A percentile compares a stretch with the other conserved stretches of the same genome.
phyloP scores from a whole-genome alignment of 2,113 vertebrate species.

The Oncorhynchus keta region DNA sequence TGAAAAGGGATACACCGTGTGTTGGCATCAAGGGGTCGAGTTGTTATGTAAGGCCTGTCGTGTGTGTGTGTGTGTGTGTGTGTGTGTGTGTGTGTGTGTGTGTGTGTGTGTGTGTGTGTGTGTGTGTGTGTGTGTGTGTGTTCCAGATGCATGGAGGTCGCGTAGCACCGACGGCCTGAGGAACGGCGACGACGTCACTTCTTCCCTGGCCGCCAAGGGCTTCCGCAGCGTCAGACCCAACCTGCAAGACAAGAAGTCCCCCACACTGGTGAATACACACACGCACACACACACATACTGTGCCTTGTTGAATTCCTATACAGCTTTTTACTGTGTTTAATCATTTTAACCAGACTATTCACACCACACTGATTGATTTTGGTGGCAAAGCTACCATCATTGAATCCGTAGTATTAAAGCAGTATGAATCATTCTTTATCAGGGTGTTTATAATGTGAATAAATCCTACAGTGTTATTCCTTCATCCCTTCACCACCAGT shows the following conservation, averaged over 20 bases:
- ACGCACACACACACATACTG: background rate
- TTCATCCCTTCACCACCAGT: too few relatives aligned
- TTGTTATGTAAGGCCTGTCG: too few relatives aligned
- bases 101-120: too few relatives aligned
- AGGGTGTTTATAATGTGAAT: too few relatives aligned
- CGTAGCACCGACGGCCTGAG: constrained; percentile 81
- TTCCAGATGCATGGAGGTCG: constrained; percentile 87
- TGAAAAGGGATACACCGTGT: background rate
- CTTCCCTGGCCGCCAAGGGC: constrained; percentile 94
- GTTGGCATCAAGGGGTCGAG: too few relatives aligned
- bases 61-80: too few relatives aligned
- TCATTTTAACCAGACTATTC: background rate
- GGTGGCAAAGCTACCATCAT: too few relatives aligned
- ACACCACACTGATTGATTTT: background rate
- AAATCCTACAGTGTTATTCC: background rate
- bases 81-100: too few relatives aligned
- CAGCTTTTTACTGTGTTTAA: background rate
- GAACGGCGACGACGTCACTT: constrained; percentile 87
- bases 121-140: background rate
- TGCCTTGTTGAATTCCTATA: background rate
- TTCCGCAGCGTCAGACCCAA: constrained; percentile 94
- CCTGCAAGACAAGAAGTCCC: constrained; percentile 90
- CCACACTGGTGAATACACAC: constrained; percentile 80
- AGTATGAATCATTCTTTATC: too few relatives aligned
- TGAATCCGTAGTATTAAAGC: too few relatives aligned